Conservation (phyloP, 2,113 vertebrate genomes). For the Aspiorhynchus laticeps region DNA sequence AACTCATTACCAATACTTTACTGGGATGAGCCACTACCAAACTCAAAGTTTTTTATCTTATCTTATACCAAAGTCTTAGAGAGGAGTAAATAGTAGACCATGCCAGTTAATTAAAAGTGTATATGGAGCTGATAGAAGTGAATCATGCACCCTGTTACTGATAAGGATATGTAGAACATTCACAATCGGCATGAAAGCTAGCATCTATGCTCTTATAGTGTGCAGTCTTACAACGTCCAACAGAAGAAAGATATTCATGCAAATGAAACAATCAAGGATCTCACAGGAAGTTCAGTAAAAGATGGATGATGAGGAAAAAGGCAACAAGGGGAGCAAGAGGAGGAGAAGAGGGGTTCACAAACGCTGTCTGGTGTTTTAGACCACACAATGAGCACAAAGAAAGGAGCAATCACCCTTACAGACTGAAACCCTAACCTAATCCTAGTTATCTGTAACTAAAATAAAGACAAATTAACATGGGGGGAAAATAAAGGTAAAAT, state of each 20-base stretch:
- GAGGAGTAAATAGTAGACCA: slow-evolving; percentile 61
- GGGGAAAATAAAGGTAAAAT: neutral
- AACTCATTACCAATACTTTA: neutral
- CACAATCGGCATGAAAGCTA: neutral
- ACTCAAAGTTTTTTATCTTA: too few relatives aligned
- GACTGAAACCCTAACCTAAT: neutral
- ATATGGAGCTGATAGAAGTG: neutral
- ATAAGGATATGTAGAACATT: neutral
- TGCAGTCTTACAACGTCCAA: neutral
- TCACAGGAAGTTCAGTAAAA: slow-evolving; percentile 31
- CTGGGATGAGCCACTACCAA: neutral
- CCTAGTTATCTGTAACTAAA: neutral
- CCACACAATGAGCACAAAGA: slow-evolving; percentile 31
- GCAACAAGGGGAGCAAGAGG: slow-evolving; percentile 1
- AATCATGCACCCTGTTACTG: neutral
- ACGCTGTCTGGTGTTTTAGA: slow-evolving; percentile 67
- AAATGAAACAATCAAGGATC: slow-evolving; percentile 41
- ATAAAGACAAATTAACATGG: neutral
- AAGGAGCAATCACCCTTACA: slow-evolving; percentile 10
- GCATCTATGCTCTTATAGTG: neutral
- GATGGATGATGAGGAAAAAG: slow-evolving; percentile 22
- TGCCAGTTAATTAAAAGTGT: slow-evolving; percentile 50
- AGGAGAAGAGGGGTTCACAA: slow-evolving; percentile 48
- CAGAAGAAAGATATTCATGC: slow-evolving; percentile 33
- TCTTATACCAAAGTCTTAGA: neutral